These are phyloP conservation scores for Limnephilus marmoratus DNA, from an alignment of 2,888 invertebrate genomes.

Conservation along the genomic window DNA sequence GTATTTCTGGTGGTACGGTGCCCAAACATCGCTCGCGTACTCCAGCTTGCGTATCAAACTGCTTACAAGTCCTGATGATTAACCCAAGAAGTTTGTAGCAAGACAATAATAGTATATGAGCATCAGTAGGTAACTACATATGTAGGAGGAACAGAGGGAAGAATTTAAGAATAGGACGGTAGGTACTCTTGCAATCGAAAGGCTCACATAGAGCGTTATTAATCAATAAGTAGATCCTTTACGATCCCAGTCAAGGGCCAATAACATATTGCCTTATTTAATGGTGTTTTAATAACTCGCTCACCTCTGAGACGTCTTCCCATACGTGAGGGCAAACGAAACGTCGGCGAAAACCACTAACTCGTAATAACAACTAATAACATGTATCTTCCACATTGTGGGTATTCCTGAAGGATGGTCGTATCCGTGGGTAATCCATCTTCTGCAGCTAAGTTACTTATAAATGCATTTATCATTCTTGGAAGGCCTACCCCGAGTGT, in stretches of 20 bases:
- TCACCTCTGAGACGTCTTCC: not conserved
- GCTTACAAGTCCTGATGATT: too few species aligned
- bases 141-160: too few species aligned
- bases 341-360: not conserved
- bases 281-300: not conserved
- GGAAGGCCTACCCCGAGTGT: not conserved
- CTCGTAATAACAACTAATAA: not conserved
- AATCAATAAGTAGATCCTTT: not conserved
- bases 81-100: too few species aligned
- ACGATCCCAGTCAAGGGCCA: not conserved
- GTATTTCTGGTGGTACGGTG: too few species aligned
- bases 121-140: too few species aligned
- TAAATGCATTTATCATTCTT: not conserved
- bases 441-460: slow-evolving; percentile 2
- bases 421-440: not conserved
- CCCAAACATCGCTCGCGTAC: too few species aligned
- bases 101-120: too few species aligned
- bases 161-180: too few species aligned
- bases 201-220: not conserved
- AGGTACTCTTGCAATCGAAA: too few species aligned
- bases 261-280: not conserved
- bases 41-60: too few species aligned
- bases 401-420: not conserved
- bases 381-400: not conserved
- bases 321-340: not conserved